phyloP scores from a whole-genome alignment of 2,113 vertebrate genomes.

The Archilochus colubris region DNA sequence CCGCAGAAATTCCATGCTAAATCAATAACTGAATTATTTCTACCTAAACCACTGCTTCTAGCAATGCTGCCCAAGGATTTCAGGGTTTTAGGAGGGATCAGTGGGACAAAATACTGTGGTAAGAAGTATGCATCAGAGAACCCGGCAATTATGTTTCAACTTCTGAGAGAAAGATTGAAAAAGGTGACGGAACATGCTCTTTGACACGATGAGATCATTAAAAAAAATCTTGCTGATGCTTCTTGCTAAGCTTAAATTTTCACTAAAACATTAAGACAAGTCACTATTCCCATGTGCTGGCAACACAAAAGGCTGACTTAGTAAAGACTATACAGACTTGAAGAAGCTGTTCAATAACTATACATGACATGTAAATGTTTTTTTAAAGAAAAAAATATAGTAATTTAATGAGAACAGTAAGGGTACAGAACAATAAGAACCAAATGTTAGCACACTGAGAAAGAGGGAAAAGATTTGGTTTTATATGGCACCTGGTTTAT shows the following conservation, averaged over 20 bases:
- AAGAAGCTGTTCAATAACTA: slow-evolving; percentile 8
- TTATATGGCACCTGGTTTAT: background rate
- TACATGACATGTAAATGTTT: background rate
- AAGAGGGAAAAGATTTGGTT: background rate
- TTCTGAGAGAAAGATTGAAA: background rate
- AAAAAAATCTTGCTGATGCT: background rate
- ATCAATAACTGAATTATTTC: background rate
- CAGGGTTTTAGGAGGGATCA: background rate
- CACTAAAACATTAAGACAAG: background rate
- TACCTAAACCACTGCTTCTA: background rate
- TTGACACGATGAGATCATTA: background rate
- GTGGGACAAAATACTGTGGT: background rate
- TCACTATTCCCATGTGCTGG: background rate
- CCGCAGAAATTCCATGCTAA: background rate
- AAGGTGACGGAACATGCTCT: background rate
- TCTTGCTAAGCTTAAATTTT: background rate
- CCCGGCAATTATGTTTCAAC: background rate
- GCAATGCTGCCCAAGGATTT: background rate
- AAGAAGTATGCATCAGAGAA: background rate
- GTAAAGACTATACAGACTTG: background rate
- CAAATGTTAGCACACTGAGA: background rate
- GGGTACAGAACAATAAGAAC: background rate
- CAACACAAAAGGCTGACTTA: background rate
- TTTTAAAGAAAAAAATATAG: background rate
- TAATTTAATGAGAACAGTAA: background rate